These are phyloP conservation scores for Tragopan temminckii DNA, from an alignment of 2,797 vertebrate genomes.

Conservation along the genomic window DNA sequence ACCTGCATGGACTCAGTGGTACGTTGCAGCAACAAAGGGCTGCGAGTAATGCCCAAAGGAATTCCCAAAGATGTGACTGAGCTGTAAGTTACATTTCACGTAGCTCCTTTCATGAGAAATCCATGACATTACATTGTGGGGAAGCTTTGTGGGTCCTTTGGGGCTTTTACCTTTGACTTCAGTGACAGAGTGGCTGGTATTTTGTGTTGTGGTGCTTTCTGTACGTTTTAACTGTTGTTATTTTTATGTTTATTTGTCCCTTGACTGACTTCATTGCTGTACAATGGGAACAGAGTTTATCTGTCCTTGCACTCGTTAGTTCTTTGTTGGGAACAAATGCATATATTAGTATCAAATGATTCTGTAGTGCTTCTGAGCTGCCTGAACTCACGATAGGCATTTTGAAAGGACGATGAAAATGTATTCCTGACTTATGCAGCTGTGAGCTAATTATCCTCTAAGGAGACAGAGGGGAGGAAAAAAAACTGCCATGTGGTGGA, in stretches of 20 bases:
- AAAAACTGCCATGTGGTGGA: not conserved
- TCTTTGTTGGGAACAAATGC: not conserved
- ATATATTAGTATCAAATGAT: not conserved
- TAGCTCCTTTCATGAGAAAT: not conserved
- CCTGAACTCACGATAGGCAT: not conserved
- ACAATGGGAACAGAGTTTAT: not conserved
- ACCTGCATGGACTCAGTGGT: conserved; percentile 94
- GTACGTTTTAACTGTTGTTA: not conserved
- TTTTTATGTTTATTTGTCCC: not conserved
- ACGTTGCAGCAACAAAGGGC: conserved; percentile 95
- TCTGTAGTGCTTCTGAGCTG: not conserved
- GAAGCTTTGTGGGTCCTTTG: not conserved
- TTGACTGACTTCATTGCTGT: not conserved
- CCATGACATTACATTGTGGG: not conserved
- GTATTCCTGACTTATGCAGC: not conserved
- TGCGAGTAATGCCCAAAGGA: conserved; percentile 90
- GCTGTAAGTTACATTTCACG: conserved; percentile 89
- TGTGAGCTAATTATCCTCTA: conserved; percentile 38
- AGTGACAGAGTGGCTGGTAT: not conserved
- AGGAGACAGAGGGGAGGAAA: not conserved
- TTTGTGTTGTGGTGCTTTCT: conserved; percentile 10
- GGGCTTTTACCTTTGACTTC: not conserved
- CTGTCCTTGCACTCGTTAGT: not conserved
- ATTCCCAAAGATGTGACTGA: conserved; percentile 97
- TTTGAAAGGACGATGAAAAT: conserved; percentile 18